Conservation (phyloP, 2,797 vertebrate genomes). For the Schizothorax lantsangensis region DNA sequence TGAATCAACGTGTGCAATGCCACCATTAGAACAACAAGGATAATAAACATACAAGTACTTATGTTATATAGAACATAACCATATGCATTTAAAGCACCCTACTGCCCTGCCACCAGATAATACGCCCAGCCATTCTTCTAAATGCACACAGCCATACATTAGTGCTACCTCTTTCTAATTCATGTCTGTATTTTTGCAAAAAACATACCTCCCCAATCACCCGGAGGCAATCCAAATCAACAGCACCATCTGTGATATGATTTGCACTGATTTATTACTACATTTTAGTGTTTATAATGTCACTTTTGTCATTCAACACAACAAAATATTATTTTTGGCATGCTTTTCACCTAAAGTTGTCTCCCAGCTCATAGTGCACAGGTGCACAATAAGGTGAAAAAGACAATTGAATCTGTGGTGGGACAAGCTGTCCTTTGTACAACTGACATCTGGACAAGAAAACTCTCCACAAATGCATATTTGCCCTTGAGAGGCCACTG, state of each 20-base stretch:
- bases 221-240: background rate
- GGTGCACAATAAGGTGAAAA: conserved; percentile 12
- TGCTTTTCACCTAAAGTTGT: background rate
- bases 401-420: background rate
- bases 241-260: background rate
- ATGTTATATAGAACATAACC: background rate
- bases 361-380: background rate
- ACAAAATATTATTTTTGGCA: background rate
- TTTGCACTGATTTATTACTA: background rate
- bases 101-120: background rate
- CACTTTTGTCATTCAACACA: background rate
- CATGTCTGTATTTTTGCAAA: background rate
- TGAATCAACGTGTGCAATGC: background rate
- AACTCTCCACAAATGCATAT: background rate
- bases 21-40: background rate
- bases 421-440: background rate
- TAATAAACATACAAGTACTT: background rate
- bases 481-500: background rate
- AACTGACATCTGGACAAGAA: background rate
- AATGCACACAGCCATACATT: background rate
- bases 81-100: background rate
- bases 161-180: background rate
- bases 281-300: background rate
- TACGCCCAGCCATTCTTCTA: background rate
- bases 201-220: background rate